A percentile compares a stretch with the other conserved stretches of the same genome.
These are phyloP conservation scores for Charadrius vociferus DNA, from an alignment of 2,113 vertebrate genomes.

Conservation along the genomic window DNA sequence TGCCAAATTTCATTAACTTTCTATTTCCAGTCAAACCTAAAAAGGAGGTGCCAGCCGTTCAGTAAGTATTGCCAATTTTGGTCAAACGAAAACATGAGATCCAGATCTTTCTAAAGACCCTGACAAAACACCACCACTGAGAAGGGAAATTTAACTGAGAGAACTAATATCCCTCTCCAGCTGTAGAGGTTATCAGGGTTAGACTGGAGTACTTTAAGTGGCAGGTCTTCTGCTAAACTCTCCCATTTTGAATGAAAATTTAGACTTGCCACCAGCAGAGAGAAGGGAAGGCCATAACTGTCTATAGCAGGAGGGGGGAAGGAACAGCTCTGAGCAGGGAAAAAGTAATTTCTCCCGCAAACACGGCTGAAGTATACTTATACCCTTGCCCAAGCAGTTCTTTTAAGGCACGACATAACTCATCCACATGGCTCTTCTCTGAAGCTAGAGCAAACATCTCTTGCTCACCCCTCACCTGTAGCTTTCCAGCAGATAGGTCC, in stretches of 20 bases:
- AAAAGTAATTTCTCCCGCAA: neutral
- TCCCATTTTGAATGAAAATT: neutral
- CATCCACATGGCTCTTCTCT: neutral
- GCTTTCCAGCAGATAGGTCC: neutral
- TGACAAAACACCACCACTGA: neutral
- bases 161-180: neutral
- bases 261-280: neutral
- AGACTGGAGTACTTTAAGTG: neutral
- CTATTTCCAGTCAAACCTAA: neutral
- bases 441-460: neutral
- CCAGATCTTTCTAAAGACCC: neutral
- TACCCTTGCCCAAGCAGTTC: neutral
- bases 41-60: neutral
- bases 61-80: neutral
- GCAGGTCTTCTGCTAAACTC: neutral
- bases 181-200: neutral
- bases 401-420: neutral
- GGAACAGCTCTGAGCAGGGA: neutral
- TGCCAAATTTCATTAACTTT: neutral
- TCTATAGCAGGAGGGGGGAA: neutral
- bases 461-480: neutral
- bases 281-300: neutral
- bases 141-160: neutral
- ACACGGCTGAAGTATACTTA: rapidly evolving
- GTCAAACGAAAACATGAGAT: neutral